Conservation (phyloP, 2,797 vertebrate species). For the Mallotus villosus region DNA sequence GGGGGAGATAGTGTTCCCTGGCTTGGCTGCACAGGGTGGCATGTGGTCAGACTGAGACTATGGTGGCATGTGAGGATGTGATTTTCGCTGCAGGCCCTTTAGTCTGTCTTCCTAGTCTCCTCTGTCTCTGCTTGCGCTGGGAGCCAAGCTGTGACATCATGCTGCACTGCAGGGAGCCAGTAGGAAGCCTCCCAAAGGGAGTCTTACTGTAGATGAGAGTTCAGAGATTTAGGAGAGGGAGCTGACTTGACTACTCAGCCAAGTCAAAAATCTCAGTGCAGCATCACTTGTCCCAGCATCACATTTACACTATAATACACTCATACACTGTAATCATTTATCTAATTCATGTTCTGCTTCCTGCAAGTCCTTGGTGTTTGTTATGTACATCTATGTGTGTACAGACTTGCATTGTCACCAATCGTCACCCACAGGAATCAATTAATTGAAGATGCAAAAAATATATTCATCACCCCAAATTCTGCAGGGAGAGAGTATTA, state of each 20-base stretch:
- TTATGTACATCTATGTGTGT: constrained; percentile 20
- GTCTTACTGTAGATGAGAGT: neutral
- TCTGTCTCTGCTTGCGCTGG: constrained; percentile 24
- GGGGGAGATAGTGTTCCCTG: constrained; percentile 45
- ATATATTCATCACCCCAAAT: constrained; percentile 4
- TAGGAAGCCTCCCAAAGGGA: constrained; percentile 23
- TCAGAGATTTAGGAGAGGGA: neutral
- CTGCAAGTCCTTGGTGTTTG: constrained; percentile 12
- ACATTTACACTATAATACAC: too few relatives aligned
- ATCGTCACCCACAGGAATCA: constrained; percentile 31
- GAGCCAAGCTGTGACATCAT: constrained; percentile 53
- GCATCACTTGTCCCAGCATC: too few relatives aligned
- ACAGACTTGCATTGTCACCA: constrained; percentile 24
- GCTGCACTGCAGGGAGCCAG: constrained; percentile 24
- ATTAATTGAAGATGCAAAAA: constrained; percentile 31
- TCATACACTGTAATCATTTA: too few relatives aligned
- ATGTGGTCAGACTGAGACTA: constrained; percentile 57
- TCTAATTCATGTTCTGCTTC: too few relatives aligned
- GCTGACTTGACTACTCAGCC: too few relatives aligned
- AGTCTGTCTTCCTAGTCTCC: constrained; percentile 34
- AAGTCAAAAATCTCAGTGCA: too few relatives aligned
- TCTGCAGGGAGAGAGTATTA: constrained; percentile 4
- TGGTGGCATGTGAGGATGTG: constrained; percentile 49
- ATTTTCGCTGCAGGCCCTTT: constrained; percentile 40
- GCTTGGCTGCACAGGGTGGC: constrained; percentile 62